A percentile compares a stretch with the other conserved stretches of the same genome.
Evolutionary conservation across 2,113 vertebrate species (phyloP).

Genomic region (Myotis yumanensis): DNA sequence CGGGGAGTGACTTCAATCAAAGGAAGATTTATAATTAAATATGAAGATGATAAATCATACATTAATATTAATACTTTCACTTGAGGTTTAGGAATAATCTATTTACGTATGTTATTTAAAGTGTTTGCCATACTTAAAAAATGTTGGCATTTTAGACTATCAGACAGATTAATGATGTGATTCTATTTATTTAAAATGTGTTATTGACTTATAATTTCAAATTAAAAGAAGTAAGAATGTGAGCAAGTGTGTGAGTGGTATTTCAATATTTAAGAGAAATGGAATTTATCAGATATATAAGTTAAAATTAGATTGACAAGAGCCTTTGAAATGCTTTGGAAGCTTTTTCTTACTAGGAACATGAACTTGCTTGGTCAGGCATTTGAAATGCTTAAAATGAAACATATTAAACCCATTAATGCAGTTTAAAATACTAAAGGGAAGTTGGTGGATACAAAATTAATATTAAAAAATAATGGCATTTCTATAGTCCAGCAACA

Average conservation of each 20-base stretch:
- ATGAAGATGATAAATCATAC: neutral
- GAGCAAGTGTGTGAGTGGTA: neutral
- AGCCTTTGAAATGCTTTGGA: conserved; percentile 23
- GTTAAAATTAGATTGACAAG: conserved; percentile 16
- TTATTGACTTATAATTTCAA: conserved; percentile 27
- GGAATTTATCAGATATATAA: neutral
- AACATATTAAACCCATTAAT: conserved; percentile 27
- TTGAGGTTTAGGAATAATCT: conserved; percentile 5
- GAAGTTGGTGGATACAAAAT: conserved; percentile 25
- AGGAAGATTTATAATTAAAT: neutral
- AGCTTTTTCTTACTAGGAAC: conserved; percentile 1
- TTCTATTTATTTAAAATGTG: conserved; percentile 2
- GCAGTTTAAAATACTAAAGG: conserved; percentile 43
- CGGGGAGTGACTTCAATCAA: neutral
- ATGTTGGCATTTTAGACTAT: neutral
- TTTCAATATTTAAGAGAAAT: conserved; percentile 42
- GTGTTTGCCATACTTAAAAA: neutral
- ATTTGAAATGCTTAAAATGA: conserved; percentile 39
- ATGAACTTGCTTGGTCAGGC: conserved; percentile 4
- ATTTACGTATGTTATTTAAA: neutral
- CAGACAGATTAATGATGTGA: neutral
- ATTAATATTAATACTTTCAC: neutral
- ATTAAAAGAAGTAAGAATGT: neutral
- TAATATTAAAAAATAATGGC: neutral
- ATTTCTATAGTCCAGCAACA: conserved; percentile 14